Evolutionary conservation across 2,888 invertebrate species (phyloP).

Genomic region (Scaptomyza caliginosa): DNA sequence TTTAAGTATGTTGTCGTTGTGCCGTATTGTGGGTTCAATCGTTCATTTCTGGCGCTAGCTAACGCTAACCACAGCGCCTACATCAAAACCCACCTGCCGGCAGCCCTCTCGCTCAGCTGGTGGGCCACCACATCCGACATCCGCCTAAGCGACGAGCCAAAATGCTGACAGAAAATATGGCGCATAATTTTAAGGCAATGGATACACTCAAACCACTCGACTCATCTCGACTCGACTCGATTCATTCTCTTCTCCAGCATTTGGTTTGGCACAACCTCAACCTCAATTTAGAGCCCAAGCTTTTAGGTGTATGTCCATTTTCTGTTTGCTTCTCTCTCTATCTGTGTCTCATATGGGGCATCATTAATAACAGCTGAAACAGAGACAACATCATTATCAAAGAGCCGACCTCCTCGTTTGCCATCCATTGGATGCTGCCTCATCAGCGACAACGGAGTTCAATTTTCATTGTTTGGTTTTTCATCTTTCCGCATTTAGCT

Average conservation of each 20-base stretch:
- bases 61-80: conserved; percentile 46
- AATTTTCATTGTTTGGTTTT: conserved; percentile 77
- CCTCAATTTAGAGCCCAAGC: conserved; percentile 45
- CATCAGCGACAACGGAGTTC: conserved; percentile 31
- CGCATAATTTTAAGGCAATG: conserved; percentile 79
- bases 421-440: neutral
- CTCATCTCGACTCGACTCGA: neutral
- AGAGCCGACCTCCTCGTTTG: conserved; percentile 5
- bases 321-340: conserved; percentile 9
- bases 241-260: neutral
- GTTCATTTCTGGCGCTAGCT: conserved; percentile 66
- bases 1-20: conserved; percentile 45
- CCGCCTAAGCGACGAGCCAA: conserved; percentile 49
- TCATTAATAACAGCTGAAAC: conserved; percentile 77
- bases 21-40: conserved; percentile 67
- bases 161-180: conserved; percentile 67
- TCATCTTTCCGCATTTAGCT: conserved; percentile 35
- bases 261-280: conserved; percentile 21
- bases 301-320: conserved; percentile 35
- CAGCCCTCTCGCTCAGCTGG: neutral
- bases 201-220: conserved; percentile 44
- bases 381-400: conserved; percentile 63
- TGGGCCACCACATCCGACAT: conserved; percentile 56
- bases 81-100: neutral
- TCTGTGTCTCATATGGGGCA: conserved; percentile 58